Conservation (phyloP, 1,140 invertebrate species). For the Drosophila nannoptera region DNA sequence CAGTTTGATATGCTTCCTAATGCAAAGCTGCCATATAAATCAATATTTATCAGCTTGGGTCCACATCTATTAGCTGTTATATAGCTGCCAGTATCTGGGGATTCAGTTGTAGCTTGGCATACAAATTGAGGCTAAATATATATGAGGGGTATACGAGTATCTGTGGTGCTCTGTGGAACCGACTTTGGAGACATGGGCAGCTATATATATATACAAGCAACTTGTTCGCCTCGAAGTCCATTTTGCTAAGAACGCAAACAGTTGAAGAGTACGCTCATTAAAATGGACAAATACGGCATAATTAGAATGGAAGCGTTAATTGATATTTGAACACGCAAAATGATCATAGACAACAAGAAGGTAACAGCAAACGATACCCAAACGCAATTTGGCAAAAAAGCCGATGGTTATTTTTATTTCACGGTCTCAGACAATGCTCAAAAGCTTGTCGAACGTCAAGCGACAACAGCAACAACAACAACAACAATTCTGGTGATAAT, state of each 20-base stretch:
- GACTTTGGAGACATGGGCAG: neutral
- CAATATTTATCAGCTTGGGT: too few species aligned
- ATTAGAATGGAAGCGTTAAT: conserved; percentile 45
- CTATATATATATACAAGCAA: neutral
- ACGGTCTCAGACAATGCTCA: conserved; percentile 26
- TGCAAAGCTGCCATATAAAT: too few species aligned
- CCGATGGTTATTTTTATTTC: conserved; percentile 27
- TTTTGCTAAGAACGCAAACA: conserved; percentile 9
- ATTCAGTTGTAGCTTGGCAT: conserved; percentile 36
- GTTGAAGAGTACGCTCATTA: conserved; percentile 14
- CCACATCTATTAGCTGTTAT: neutral
- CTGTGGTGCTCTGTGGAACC: neutral
- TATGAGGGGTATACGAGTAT: neutral
- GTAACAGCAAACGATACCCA: neutral
- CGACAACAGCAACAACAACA: conserved; percentile 5
- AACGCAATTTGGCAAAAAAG: conserved; percentile 36
- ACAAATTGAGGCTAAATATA: conserved; percentile 52
- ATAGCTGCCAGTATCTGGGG: conserved; percentile 17
- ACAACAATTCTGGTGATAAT: conserved; percentile 34
- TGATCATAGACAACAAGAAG: conserved; percentile 14
- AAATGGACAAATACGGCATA: conserved; percentile 38
- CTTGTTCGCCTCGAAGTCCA: conserved; percentile 20
- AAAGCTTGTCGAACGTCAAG: conserved; percentile 31
- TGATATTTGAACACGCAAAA: conserved; percentile 40
- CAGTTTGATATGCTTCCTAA: too few species aligned